phyloP scores from a whole-genome alignment of 2,113 vertebrate species.

The Brachionichthys hirsutus region DNA sequence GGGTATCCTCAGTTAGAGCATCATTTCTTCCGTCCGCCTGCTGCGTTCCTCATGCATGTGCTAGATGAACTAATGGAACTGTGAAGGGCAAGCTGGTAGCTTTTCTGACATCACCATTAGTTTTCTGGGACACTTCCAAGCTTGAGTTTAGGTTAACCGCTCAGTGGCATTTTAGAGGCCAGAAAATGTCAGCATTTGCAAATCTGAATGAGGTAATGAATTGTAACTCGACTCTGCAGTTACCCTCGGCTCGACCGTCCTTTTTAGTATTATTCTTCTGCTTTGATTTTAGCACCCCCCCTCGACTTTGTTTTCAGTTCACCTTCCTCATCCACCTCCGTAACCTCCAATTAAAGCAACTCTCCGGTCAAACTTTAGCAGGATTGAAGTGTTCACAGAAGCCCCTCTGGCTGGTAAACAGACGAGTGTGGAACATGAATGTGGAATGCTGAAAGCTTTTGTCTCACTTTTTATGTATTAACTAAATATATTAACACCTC shows the following conservation, averaged over 20 bases:
- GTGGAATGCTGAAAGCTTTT: background rate
- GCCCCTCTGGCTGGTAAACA: constrained; percentile 11
- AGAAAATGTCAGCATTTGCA: background rate
- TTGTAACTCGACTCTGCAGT: background rate
- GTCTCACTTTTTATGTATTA: too few species aligned
- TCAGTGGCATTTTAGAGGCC: background rate
- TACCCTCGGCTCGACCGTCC: background rate
- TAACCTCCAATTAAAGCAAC: constrained; percentile 6
- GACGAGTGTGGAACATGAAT: background rate
- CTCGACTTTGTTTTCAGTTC: background rate
- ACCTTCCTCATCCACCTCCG: background rate
- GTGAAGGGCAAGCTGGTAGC: background rate
- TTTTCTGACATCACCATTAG: background rate
- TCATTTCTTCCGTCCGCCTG: background rate
- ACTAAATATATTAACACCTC: too few species aligned
- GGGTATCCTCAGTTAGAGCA: background rate
- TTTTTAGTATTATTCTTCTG: background rate
- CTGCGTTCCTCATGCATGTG: background rate
- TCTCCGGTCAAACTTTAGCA: background rate
- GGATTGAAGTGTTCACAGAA: constrained; percentile 15
- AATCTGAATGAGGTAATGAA: background rate
- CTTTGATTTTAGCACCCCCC: too few species aligned
- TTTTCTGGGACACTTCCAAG: background rate
- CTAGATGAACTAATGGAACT: background rate
- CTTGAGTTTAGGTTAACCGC: background rate